Percentiles rank a stretch among this genome's conserved stretches.
These are phyloP conservation scores for Sycophila sp. DNA, from an alignment of 1,140 invertebrate species.

Conservation along the genomic window DNA sequence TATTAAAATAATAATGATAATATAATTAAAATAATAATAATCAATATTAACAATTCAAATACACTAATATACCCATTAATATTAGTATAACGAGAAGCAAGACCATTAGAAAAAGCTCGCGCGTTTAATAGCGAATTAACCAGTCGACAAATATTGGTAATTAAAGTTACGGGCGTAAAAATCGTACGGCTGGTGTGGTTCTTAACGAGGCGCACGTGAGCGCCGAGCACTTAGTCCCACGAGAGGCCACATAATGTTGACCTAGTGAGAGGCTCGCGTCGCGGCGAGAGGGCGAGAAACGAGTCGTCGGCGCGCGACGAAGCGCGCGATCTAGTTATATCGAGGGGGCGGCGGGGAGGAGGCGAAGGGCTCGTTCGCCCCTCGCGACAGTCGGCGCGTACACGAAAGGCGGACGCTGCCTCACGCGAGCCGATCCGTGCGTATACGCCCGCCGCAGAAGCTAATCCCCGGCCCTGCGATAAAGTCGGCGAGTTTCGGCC, in stretches of 20 bases:
- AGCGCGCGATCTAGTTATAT: not conserved
- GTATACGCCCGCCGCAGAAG: not conserved
- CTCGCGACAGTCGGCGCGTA: not conserved
- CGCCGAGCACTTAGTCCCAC: not conserved
- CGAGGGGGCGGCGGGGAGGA: too few species aligned
- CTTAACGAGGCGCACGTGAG: not conserved
- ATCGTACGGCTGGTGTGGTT: not conserved
- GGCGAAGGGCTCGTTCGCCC: too few species aligned
- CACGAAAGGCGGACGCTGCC: not conserved
- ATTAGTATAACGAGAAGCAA: not conserved
- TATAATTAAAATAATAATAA: too few species aligned
- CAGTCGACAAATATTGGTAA: not conserved
- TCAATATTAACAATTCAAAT: too few species aligned
- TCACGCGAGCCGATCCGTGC: not conserved
- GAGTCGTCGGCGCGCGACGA: too few species aligned
- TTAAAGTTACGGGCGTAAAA: constrained; percentile 3
- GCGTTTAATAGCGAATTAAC: not conserved
- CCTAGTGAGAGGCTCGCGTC: not conserved
- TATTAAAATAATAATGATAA: too few species aligned
- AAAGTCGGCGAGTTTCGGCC: not conserved
- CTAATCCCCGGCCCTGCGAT: not conserved
- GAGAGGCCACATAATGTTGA: not conserved
- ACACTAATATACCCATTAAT: not conserved
- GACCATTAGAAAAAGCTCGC: not conserved
- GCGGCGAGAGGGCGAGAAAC: not conserved